Base-by-base conservation (phyloP, 2,888 invertebrate genomes). In the Physocephala rufipes region DNA sequence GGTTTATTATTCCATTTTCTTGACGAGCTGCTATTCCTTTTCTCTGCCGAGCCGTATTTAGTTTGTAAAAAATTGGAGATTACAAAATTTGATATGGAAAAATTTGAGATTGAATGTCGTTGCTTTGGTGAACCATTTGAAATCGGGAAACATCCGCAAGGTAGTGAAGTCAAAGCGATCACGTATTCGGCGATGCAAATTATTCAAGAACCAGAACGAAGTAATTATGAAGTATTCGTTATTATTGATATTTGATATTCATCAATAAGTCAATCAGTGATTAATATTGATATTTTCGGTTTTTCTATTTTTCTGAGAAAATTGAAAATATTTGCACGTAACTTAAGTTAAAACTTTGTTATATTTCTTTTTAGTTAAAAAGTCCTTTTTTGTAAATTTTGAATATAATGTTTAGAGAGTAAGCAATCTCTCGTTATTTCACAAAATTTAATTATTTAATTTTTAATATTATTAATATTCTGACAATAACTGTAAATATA, bases 141-240 rank as follows among this genome's bases (percentile, higher is more conserved):
- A 79, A 88, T 98, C 70, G 92, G 92, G 1, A 97, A 95, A 86
- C 99, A 99, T 88, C 95, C 97, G 0, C 99, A 97, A 87, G 99
- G 98, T 16, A 93, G 96, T 2, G 99, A 99, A 88, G 96, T 99
- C 2, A 99, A 99, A 86, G 99, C 99, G 45, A 99, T 99, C 76
- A 99, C 99, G 4, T 99, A 99, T 87, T 98, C 99, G 9, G 96
- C 97, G 70, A 99, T 99, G 99, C 98, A 99, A 88, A 90, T 95
- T 76, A 87, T 96, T 77, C 91, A 92, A 80, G 88, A 90, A 77
- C 89, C 91, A 58, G 89, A 92, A 77, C 89, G 90, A 79, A 90
- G 90, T 76, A 89, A 90, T 80, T 91, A 90, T 87, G 96, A 99
- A 89, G 89, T 98, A 61, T 99, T 95, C 91, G 98, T 99, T 79